Evolutionary conservation across 2,888 invertebrate genomes (phyloP).

Genomic region (Baccha elongata): DNA sequence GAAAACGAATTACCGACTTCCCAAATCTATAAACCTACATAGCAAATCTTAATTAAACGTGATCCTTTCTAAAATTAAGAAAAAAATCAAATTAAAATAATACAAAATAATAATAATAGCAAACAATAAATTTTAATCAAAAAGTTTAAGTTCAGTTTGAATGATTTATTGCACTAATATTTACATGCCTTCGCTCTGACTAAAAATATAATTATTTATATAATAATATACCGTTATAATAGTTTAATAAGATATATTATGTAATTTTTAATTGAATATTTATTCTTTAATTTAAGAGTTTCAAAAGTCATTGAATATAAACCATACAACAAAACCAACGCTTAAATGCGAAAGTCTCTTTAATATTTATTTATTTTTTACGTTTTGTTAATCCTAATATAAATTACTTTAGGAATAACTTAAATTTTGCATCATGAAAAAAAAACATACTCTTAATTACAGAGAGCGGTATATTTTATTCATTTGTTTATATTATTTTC

Average conservation of each 20-base stretch:
- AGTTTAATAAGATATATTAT: constrained; percentile 37
- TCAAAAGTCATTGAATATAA: neutral
- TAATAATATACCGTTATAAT: constrained; percentile 40
- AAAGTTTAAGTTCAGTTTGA: constrained; percentile 47
- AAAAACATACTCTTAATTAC: no score
- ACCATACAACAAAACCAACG: constrained; percentile 8
- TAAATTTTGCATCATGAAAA: no score
- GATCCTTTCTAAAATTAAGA: no score
- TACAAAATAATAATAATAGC: neutral
- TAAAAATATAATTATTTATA: constrained; percentile 49
- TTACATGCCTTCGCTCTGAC: constrained; percentile 62
- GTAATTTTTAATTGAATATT: neutral
- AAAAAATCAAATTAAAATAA: no score
- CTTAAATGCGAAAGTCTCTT: neutral
- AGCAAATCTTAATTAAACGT: no score
- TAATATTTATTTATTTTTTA: neutral
- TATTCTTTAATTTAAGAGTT: constrained; percentile 8
- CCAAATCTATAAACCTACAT: no score
- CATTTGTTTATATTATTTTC: no score
- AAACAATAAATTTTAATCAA: constrained; percentile 19
- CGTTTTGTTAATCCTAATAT: neutral
- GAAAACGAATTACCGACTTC: no score
- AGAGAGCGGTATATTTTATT: no score
- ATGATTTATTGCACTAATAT: constrained; percentile 72
- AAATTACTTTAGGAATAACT: neutral